A percentile compares a stretch with the other conserved stretches of the same genome.
These are phyloP conservation scores for Callaeas wilsoni DNA, from an alignment of 2,113 vertebrate species.

Conservation along the genomic window DNA sequence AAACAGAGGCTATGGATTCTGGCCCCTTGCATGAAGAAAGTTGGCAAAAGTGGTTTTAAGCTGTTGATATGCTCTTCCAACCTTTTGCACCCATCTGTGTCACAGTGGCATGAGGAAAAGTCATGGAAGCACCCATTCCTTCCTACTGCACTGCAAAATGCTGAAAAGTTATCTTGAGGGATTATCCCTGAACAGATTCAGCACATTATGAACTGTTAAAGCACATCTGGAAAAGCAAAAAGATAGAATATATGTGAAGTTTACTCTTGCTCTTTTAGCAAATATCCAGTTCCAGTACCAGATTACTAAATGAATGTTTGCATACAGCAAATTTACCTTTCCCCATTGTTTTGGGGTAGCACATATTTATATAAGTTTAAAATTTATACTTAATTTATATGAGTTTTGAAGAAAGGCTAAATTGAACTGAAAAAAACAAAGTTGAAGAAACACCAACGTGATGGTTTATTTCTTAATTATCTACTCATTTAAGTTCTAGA, in stretches of 20 bases:
- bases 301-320: background rate
- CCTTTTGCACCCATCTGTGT: background rate
- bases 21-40: background rate
- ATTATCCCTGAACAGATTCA: background rate
- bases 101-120: background rate
- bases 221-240: background rate
- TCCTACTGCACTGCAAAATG: background rate
- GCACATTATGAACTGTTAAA: conserved; percentile 17
- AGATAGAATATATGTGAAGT: background rate
- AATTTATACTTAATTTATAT: background rate
- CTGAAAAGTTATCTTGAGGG: background rate
- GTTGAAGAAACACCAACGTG: background rate
- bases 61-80: background rate
- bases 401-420: background rate
- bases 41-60: background rate
- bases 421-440: background rate
- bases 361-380: background rate
- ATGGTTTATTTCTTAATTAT: background rate
- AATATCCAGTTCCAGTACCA: background rate
- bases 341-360: background rate
- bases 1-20: background rate
- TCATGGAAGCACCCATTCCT: background rate
- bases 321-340: background rate
- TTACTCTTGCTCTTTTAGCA: background rate
- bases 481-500: background rate